Evolutionary conservation across 2,888 invertebrate species (phyloP).

Genomic region (Drosophila gaucha): DNA sequence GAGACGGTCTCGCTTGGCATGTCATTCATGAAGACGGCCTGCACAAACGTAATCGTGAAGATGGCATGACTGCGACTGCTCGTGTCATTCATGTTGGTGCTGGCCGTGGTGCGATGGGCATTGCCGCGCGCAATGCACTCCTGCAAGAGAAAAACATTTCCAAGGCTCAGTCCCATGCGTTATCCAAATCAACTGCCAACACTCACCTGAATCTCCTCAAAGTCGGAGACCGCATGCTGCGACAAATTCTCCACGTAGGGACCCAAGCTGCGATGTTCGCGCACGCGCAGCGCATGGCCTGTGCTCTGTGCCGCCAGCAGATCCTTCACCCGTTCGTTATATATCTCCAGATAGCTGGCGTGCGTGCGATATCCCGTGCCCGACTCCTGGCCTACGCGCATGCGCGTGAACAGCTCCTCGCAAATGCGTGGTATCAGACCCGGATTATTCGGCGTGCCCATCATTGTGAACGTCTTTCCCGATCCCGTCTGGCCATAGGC

Average conservation of each 20-base stretch:
- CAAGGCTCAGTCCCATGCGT: not conserved
- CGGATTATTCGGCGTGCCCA: slow-evolving; percentile 92
- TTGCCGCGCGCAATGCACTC: slow-evolving; percentile 92
- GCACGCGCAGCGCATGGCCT: slow-evolving; percentile 90
- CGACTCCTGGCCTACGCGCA: slow-evolving; percentile 92
- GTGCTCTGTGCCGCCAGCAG: slow-evolving; percentile 87
- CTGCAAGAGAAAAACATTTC: slow-evolving; percentile 84
- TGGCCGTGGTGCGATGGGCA: slow-evolving; percentile 92
- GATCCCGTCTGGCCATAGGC: slow-evolving; percentile 97
- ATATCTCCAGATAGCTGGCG: slow-evolving; percentile 94
- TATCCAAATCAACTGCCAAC: not conserved
- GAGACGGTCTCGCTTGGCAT: slow-evolving; percentile 96
- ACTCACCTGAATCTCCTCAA: slow-evolving; percentile 92
- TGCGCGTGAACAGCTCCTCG: slow-evolving; percentile 92
- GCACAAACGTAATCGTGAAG: slow-evolving; percentile 95
- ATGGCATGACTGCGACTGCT: slow-evolving; percentile 96
- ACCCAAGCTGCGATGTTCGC: slow-evolving; percentile 92
- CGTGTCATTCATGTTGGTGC: slow-evolving; percentile 96
- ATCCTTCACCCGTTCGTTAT: slow-evolving; percentile 93
- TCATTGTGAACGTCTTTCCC: slow-evolving; percentile 96
- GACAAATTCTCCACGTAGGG: slow-evolving; percentile 95
- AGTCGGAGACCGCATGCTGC: slow-evolving; percentile 93
- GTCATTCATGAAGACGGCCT: slow-evolving; percentile 93
- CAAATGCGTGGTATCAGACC: slow-evolving; percentile 95
- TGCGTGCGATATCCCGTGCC: slow-evolving; percentile 94